Evolutionary conservation across 2,113 vertebrate species (phyloP).

Genomic region (Amblyornis subalaris): DNA sequence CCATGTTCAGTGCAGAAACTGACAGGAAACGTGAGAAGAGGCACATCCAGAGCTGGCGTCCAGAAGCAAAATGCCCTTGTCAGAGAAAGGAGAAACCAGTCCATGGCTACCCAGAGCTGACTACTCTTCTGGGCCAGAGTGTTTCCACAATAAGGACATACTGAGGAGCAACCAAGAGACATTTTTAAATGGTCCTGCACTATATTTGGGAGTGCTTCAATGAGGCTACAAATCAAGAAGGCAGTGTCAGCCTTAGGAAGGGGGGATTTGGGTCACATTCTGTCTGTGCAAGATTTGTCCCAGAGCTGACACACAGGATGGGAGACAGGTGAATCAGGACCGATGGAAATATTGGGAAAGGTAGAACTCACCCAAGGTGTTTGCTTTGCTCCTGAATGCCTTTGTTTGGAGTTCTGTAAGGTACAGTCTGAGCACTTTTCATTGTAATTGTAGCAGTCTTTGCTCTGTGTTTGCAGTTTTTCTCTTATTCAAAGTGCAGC

Average conservation of each 20-base stretch:
- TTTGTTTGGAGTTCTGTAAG: neutral
- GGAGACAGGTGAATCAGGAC: neutral
- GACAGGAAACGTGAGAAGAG: neutral
- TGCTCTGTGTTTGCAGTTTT: neutral
- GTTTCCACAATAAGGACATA: neutral
- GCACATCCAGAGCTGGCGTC: neutral
- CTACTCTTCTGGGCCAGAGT: neutral
- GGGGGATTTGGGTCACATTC: neutral
- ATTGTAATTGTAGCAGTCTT: neutral
- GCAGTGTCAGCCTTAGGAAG: neutral
- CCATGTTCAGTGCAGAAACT: neutral
- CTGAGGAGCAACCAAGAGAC: neutral
- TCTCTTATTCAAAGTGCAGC: neutral
- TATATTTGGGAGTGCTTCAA: accelerated
- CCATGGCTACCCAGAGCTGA: accelerated
- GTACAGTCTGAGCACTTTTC: neutral
- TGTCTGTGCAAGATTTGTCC: neutral
- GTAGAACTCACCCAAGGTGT: neutral
- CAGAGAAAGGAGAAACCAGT: neutral
- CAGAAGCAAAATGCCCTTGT: neutral
- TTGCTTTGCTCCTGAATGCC: neutral
- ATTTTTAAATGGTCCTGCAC: neutral
- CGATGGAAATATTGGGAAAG: neutral
- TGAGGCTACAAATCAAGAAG: neutral
- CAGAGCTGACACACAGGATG: neutral